These are phyloP conservation scores for Leptopilina myrica DNA, from an alignment of 2,888 invertebrate genomes.

Conservation along the genomic window DNA sequence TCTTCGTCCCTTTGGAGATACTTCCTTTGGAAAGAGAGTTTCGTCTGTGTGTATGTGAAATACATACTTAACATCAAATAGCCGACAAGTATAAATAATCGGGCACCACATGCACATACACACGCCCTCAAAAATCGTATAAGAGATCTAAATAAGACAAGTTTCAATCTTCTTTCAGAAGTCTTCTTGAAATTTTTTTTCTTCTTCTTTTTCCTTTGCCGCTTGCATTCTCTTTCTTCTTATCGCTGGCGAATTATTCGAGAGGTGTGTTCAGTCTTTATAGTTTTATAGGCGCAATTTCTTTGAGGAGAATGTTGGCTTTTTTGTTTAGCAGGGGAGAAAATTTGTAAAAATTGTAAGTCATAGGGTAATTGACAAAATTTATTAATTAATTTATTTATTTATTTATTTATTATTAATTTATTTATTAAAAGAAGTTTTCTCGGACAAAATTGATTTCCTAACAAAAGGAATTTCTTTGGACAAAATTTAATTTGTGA, in stretches of 20 bases:
- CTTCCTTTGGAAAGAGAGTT: constrained; percentile 16
- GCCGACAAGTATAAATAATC: constrained; percentile 27
- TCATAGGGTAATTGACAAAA: no score
- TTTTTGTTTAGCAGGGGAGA: no score
- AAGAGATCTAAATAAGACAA: constrained; percentile 38
- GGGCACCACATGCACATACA: constrained; percentile 11
- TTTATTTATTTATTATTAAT: no score
- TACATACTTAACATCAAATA: no score
- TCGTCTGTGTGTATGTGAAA: background rate
- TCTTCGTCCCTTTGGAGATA: background rate
- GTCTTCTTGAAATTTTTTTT: constrained; percentile 3
- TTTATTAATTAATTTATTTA: no score
- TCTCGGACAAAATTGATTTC: no score
- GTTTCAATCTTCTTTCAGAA: constrained; percentile 29
- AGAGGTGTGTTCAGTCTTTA: background rate
- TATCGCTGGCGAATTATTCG: constrained; percentile 4
- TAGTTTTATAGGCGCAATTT: no score
- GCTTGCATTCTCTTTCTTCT: constrained; percentile 5
- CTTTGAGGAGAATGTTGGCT: no score
- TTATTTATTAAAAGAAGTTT: no score
- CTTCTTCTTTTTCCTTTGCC: background rate
- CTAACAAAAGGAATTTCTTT: no score
- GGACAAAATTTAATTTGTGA: no score
- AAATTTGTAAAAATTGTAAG: no score
- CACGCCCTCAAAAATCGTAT: constrained; percentile 34